These are phyloP conservation scores for Cynaeus angustus DNA, from an alignment of 2,888 invertebrate genomes.

Conservation along the genomic window DNA sequence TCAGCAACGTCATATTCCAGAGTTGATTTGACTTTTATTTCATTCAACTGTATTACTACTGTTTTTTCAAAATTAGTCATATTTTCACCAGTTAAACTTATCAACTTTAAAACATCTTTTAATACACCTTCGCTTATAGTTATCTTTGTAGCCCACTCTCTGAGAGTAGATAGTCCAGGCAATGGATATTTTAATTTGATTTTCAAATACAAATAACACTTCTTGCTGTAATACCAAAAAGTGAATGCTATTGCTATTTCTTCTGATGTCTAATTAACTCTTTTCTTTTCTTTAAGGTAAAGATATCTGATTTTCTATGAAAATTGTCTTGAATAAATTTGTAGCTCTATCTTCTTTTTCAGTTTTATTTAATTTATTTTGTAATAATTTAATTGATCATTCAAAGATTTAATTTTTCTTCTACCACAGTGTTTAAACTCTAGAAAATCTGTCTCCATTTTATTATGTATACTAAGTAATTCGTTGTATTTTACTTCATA, in stretches of 20 bases:
- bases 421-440: no score
- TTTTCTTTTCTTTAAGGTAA: slow-evolving; percentile 34
- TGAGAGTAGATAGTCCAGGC: slow-evolving; percentile 46
- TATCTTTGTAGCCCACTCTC: slow-evolving; percentile 49
- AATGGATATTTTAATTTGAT: slow-evolving; percentile 36
- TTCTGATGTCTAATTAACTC: slow-evolving; percentile 38
- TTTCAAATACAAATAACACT: slow-evolving; percentile 37
- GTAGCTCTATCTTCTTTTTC: background rate
- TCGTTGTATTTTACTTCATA: background rate
- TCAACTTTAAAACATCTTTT: no score
- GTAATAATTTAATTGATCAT: slow-evolving; percentile 7
- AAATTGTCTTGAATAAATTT: slow-evolving; percentile 4
- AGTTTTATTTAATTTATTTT: slow-evolving; percentile 3
- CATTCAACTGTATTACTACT: slow-evolving; percentile 44
- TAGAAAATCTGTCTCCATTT: no score
- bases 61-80: slow-evolving; percentile 44
- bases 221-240: slow-evolving; percentile 44
- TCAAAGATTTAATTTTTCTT: slow-evolving; percentile 4
- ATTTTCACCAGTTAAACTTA: slow-evolving; percentile 46
- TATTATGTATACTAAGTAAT: no score
- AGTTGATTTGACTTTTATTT: slow-evolving; percentile 47
- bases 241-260: slow-evolving; percentile 45
- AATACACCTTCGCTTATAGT: slow-evolving; percentile 35
- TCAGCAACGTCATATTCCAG: slow-evolving; percentile 43
- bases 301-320: slow-evolving; percentile 44